Conservation (phyloP, 2,888 invertebrate species). For the Thymelicus acteon region DNA sequence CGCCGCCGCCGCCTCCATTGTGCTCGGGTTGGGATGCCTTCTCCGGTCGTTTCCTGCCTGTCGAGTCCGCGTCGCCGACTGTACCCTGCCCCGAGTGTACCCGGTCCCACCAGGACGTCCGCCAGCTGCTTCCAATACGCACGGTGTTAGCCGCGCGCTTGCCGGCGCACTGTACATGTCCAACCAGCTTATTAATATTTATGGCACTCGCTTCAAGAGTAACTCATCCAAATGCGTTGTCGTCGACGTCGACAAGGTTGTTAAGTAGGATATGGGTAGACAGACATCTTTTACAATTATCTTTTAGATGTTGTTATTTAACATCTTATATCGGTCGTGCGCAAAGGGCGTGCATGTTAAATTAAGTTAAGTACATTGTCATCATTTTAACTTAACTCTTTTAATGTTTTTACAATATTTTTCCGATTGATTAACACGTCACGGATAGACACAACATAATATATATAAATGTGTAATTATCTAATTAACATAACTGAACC, state of each 20-base stretch:
- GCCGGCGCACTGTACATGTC: slow-evolving; percentile 33
- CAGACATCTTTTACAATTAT: background rate
- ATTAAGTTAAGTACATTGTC: no score
- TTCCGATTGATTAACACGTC: no score
- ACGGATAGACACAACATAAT: no score
- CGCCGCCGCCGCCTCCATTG: slow-evolving; percentile 77
- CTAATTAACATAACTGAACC: no score
- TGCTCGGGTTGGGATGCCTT: slow-evolving; percentile 81
- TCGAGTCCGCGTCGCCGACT: slow-evolving; percentile 61
- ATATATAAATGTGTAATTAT: no score
- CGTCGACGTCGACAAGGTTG: slow-evolving; percentile 12
- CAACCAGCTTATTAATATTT: slow-evolving; percentile 24
- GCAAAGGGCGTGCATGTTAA: background rate
- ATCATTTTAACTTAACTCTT: no score
- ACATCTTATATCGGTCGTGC: background rate
- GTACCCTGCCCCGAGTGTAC: slow-evolving; percentile 40
- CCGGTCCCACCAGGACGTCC: slow-evolving; percentile 65
- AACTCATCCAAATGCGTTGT: slow-evolving; percentile 22
- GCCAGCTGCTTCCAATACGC: slow-evolving; percentile 65
- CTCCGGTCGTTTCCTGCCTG: slow-evolving; percentile 80
- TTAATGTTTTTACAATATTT: no score
- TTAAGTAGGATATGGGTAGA: slow-evolving; percentile 1
- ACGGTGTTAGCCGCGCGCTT: slow-evolving; percentile 35
- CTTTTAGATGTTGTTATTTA: background rate
- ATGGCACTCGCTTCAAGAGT: slow-evolving; percentile 5